Conservation (phyloP, 2,797 vertebrate genomes). For the Gambelia wislizenii region DNA sequence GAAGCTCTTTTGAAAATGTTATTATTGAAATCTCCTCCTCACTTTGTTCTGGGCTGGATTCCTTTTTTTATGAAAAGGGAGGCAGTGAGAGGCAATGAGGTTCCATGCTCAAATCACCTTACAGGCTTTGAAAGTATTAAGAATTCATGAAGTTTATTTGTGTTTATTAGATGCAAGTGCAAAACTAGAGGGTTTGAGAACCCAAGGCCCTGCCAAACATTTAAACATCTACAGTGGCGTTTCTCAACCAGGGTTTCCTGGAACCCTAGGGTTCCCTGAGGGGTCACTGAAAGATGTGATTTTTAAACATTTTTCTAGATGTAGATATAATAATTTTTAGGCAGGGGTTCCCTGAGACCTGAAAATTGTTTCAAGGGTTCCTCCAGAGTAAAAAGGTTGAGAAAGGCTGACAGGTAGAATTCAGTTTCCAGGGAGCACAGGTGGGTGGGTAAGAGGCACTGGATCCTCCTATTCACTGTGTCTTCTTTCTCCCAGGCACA, state of each 20-base stretch:
- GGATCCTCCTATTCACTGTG: not conserved
- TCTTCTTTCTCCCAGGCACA: not conserved
- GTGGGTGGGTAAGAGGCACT: not conserved
- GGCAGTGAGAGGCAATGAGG: not conserved
- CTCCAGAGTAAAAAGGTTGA: too few species aligned
- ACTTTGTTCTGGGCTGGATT: not conserved
- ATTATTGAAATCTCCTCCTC: slow-evolving; percentile 11
- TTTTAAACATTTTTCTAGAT: too few species aligned
- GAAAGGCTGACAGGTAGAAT: too few species aligned
- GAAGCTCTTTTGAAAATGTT: not conserved
- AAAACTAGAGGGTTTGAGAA: not conserved
- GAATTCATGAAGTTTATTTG: not conserved
- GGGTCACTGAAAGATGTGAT: too few species aligned
- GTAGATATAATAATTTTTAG: too few species aligned
- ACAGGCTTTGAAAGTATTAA: not conserved
- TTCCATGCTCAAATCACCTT: not conserved
- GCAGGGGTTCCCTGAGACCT: too few species aligned
- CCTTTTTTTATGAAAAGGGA: not conserved
- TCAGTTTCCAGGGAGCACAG: not conserved
- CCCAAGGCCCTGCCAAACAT: not conserved
- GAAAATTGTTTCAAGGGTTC: too few species aligned
- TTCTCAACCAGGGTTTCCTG: too few species aligned
- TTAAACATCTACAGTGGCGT: not conserved
- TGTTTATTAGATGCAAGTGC: not conserved
- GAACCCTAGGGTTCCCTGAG: too few species aligned